Percentiles rank a stretch among this genome's conserved stretches.
phyloP scores from a whole-genome alignment of 2,888 invertebrate species.

The Stramonita haemastoma region DNA sequence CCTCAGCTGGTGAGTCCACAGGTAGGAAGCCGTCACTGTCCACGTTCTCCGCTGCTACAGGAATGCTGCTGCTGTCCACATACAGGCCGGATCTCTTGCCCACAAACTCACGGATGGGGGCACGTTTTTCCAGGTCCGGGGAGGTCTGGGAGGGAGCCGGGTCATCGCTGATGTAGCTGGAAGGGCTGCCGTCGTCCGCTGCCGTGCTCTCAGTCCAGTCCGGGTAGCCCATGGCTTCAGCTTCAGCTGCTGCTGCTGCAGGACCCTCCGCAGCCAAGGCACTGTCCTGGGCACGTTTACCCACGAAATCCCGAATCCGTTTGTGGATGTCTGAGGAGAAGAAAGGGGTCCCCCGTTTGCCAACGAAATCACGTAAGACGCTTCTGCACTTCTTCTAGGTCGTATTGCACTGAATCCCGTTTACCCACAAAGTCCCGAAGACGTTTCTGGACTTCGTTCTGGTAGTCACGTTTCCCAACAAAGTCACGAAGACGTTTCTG shows the following conservation, averaged over 20 bases:
- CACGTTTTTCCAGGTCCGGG: not conserved
- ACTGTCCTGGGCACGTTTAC: conserved; percentile 38
- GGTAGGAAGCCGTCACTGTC: not conserved
- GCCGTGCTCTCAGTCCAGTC: not conserved
- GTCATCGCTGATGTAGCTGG: too few relatives aligned
- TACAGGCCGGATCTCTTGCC: conserved; percentile 2
- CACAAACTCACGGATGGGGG: conserved; percentile 31
- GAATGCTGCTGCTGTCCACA: not conserved
- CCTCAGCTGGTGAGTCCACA: conserved; percentile 13
- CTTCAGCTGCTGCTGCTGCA: too few relatives aligned
- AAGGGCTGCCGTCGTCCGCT: too few relatives aligned
- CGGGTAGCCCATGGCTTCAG: too few relatives aligned
- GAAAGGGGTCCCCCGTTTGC: conserved; percentile 17
- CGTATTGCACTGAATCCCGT: not conserved
- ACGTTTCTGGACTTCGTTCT: not conserved
- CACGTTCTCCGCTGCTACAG: conserved; percentile 24
- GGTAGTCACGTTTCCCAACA: not conserved
- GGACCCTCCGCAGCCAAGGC: not conserved
- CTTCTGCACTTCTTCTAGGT: not conserved
- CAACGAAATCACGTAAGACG: conserved; percentile 38
- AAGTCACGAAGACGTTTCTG: conserved; percentile 12
- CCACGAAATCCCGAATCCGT: conserved; percentile 46
- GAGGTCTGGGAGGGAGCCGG: too few relatives aligned
- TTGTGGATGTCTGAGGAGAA: not conserved
- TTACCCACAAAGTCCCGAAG: conserved; percentile 22